These are phyloP conservation scores for Brachyrhaphis roseni DNA, from an alignment of 2,797 vertebrate species.

Conservation along the genomic window DNA sequence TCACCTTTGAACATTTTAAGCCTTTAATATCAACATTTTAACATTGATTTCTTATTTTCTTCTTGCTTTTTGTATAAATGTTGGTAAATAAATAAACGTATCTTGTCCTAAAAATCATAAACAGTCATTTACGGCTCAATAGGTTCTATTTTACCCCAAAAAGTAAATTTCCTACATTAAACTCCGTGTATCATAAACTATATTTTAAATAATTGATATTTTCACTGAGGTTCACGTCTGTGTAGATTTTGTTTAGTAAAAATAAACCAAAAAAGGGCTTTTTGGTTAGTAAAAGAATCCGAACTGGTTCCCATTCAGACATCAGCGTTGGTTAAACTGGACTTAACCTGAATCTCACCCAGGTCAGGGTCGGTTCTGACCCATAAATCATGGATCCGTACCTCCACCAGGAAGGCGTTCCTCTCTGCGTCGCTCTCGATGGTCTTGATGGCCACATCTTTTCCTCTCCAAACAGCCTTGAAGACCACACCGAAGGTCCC, in stretches of 20 bases:
- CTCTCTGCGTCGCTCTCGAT: constrained; percentile 97
- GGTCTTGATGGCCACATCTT: constrained; percentile 97
- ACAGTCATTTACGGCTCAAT: not conserved
- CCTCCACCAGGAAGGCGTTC: constrained; percentile 96
- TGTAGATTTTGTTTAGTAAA: not conserved
- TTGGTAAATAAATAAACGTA: not conserved
- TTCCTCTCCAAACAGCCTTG: constrained; percentile 95
- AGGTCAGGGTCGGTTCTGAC: not conserved
- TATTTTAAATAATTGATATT: not conserved
- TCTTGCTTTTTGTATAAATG: not conserved
- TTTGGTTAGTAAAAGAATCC: not conserved
- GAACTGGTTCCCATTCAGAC: not conserved
- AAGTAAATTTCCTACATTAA: not conserved
- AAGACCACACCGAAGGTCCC: constrained; percentile 97
- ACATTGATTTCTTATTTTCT: not conserved
- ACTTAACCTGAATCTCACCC: not conserved
- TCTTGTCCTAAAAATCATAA: not conserved
- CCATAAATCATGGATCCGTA: not conserved
- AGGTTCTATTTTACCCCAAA: not conserved
- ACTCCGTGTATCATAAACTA: not conserved
- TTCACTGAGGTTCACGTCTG: not conserved
- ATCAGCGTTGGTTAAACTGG: not conserved
- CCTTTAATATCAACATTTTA: not conserved
- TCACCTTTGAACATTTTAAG: not conserved
- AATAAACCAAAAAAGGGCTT: not conserved